Evolutionary conservation across 2,888 invertebrate species (phyloP), one percentile per base, ranked within the genome.

Genomic region (Sinhomidia bicolor): DNA sequence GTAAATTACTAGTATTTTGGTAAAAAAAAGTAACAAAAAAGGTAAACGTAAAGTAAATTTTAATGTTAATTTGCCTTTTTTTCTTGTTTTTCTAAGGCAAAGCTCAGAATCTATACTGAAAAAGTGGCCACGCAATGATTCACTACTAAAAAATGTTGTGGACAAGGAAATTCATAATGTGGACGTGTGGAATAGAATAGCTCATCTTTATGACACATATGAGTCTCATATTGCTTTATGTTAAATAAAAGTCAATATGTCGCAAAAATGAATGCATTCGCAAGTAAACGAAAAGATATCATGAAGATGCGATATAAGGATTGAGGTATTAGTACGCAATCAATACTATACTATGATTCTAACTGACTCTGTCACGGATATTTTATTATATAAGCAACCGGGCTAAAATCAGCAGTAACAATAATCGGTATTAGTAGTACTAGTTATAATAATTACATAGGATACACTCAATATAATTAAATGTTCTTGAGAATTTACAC

Each of bases 341-440:
- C 4, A 9, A 14, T n/a, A 51, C 51, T 51, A 51, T n/a, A 44
- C 6, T 57, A 57, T 65, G 29, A 14, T 29, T 65, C 65, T 65
- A 65, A 82, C 83, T 71, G 71, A 85, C 84, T 60, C 57, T 80
- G 80, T 85, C 85, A 79, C 85, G 85, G 51, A 71, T 57, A 57
- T 79, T 81, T 86, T 74, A 71, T 86, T 86, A n/a, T 81, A n/a
- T 81, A 85, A 81, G 86, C 87, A 87, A 87, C 87, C 87, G 87
- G 87, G 87, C 71, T 87, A 87, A 81, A 85, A 85, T 79, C 47
- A 68, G 68, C 41, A 71, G 23, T 68, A 26, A 79, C 76, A 80
- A 44, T 20, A 47, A 71, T 32, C 26, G 29, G 23, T 79, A 85
- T n/a, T 60, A 17, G 41, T 47, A 23, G 47, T 62, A 26, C 12